These are phyloP conservation scores for Subacronicta megacephala DNA, from an alignment of 2,888 invertebrate species.

Conservation along the genomic window DNA sequence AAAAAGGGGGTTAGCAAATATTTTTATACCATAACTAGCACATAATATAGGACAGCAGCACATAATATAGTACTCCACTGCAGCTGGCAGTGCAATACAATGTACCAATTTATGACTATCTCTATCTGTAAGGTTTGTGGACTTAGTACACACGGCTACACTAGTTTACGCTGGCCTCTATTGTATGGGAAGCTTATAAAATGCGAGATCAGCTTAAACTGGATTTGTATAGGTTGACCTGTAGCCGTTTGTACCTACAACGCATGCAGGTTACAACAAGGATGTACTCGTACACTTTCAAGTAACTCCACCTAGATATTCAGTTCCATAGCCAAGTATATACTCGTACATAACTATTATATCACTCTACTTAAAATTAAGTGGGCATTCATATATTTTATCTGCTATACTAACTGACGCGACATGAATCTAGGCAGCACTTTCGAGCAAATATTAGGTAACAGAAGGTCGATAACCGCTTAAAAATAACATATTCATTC, in stretches of 20 bases:
- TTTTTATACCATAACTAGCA: no score
- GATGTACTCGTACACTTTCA: constrained; percentile 3
- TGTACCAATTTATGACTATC: no score
- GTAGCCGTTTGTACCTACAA: background rate
- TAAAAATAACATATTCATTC: constrained; percentile 38
- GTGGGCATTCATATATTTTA: constrained; percentile 45
- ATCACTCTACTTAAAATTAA: constrained; percentile 28
- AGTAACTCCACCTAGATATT: constrained; percentile 3
- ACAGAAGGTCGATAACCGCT: constrained; percentile 40
- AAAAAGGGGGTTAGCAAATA: no score
- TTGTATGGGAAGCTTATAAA: no score
- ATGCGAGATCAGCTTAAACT: no score
- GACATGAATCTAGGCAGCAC: constrained; percentile 46
- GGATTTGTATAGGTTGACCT: no score
- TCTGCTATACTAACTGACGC: constrained; percentile 41
- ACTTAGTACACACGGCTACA: no score
- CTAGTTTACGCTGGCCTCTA: no score
- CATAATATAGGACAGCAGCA: no score
- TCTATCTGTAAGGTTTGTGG: no score
- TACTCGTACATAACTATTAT: constrained; percentile 28
- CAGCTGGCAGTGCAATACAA: no score
- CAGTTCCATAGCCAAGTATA: constrained; percentile 6
- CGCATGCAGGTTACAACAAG: background rate
- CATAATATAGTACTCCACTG: no score
- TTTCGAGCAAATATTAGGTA: constrained; percentile 54